Conservation (phyloP, 2,797 vertebrate species). For the Gymnoscopelus braueri region DNA sequence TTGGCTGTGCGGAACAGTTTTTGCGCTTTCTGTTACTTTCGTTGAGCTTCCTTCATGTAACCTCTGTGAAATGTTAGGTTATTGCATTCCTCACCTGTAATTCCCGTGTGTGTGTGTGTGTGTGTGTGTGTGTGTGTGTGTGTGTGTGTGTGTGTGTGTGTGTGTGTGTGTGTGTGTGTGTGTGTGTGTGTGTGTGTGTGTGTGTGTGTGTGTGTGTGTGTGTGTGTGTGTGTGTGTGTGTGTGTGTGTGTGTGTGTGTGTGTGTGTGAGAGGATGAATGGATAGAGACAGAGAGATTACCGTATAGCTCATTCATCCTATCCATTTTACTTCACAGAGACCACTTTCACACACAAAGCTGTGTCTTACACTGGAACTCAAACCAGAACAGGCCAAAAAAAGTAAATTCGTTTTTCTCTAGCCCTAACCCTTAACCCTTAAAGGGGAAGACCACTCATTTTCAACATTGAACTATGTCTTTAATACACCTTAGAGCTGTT, state of each 20-base stretch:
- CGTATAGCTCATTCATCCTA: constrained; percentile 23
- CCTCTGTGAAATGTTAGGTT: constrained; percentile 13
- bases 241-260: constrained; percentile 31
- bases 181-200: not conserved
- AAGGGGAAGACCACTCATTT: too few species aligned
- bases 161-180: not conserved
- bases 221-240: constrained; percentile 28
- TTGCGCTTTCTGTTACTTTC: not conserved
- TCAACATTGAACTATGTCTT: too few species aligned
- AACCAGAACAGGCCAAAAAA: constrained; percentile 6
- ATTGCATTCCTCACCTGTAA: constrained; percentile 41
- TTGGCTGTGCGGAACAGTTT: constrained; percentile 25
- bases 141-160: not conserved
- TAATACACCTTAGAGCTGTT: too few species aligned
- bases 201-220: not conserved
- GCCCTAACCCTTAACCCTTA: not conserved
- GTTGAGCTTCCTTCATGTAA: constrained; percentile 37
- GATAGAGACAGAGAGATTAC: constrained; percentile 50
- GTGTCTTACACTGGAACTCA: not conserved
- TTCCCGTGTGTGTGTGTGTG: constrained; percentile 18
- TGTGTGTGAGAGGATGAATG: constrained; percentile 41
- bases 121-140: not conserved
- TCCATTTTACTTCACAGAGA: constrained; percentile 22
- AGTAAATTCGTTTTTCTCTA: constrained; percentile 17
- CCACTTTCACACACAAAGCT: constrained; percentile 11